Percentiles rank a stretch among this genome's conserved stretches.
Conservation (phyloP, 2,888 invertebrate genomes). For the Atherix ibis region DNA sequence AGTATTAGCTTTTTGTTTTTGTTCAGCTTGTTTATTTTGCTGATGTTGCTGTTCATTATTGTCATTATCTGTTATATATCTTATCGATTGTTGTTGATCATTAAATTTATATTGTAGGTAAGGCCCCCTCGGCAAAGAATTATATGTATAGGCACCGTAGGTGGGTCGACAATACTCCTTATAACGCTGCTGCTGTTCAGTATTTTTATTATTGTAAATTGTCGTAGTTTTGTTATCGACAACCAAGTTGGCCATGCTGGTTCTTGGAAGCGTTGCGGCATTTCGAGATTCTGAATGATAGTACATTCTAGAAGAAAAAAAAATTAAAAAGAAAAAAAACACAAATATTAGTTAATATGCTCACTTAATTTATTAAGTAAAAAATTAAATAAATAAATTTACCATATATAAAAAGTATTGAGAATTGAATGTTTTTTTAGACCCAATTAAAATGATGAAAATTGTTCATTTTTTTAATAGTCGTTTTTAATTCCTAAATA, state of each 20-base stretch:
- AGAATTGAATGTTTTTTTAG: no score
- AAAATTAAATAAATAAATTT: no score
- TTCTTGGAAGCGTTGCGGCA: conserved; percentile 3
- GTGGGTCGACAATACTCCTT: conserved; percentile 13
- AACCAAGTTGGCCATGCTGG: conserved; percentile 6
- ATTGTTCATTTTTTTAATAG: no score
- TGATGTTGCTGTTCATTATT: conserved; percentile 11
- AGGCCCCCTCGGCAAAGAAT: conserved; percentile 16
- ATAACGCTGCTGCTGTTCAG: conserved; percentile 1
- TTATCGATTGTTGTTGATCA: conserved; percentile 10
- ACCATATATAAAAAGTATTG: no score
- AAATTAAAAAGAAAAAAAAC: no score
- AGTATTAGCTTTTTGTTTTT: conserved; percentile 4
- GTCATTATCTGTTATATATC: conserved; percentile 9
- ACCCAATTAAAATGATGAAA: no score
- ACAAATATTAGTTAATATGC: no score
- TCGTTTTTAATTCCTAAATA: no score
- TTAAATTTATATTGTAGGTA: conserved; percentile 17
- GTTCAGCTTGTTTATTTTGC: conserved; percentile 5
- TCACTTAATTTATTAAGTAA: no score
- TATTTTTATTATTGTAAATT: conserved; percentile 4
- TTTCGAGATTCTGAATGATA: conserved; percentile 4
- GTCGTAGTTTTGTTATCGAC: conserved; percentile 2
- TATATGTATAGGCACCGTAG: conserved; percentile 16
- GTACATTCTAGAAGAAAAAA: conserved; percentile 9